phyloP scores from a whole-genome alignment of 1,140 invertebrate species.

The Phthorimaea operculella region DNA sequence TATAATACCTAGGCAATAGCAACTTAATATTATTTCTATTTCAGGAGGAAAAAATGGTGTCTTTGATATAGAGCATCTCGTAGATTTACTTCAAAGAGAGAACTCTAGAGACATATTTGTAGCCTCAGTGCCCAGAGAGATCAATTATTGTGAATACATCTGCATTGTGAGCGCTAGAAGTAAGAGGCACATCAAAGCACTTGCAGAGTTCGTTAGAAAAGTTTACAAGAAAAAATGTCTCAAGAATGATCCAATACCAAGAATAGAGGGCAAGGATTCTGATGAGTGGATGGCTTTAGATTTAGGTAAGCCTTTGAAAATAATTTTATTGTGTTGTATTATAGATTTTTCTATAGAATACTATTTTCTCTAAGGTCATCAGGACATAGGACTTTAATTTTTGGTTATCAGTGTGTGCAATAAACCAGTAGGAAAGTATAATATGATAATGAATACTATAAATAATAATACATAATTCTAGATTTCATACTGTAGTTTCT shows the following conservation, averaged over 20 bases:
- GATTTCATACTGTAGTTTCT: too few relatives aligned
- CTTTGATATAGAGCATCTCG: conserved; percentile 88
- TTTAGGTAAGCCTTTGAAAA: conserved; percentile 72
- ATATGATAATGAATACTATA: too few relatives aligned
- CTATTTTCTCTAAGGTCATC: too few relatives aligned
- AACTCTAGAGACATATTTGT: conserved; percentile 87
- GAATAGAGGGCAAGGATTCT: conserved; percentile 80
- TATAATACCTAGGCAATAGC: too few relatives aligned
- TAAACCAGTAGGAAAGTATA: too few relatives aligned
- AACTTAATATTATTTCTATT: conserved; percentile 21
- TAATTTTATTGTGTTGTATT: background rate
- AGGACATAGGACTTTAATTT: too few relatives aligned
- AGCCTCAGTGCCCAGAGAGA: conserved; percentile 76
- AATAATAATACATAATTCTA: too few relatives aligned
- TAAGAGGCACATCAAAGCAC: conserved; percentile 77
- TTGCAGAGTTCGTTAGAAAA: conserved; percentile 81
- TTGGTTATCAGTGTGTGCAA: too few relatives aligned
- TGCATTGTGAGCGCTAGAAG: conserved; percentile 82
- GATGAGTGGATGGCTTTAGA: conserved; percentile 91
- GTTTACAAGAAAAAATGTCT: conserved; percentile 81
- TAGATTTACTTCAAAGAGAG: conserved; percentile 79
- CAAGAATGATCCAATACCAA: conserved; percentile 74
- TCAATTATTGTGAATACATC: conserved; percentile 86
- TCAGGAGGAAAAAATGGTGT: conserved; percentile 83
- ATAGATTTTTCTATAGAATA: background rate